Percentiles rank a stretch among this genome's conserved stretches.
Evolutionary conservation across 2,113 vertebrate genomes (phyloP).

Genomic region (Phoxinus phoxinus): DNA sequence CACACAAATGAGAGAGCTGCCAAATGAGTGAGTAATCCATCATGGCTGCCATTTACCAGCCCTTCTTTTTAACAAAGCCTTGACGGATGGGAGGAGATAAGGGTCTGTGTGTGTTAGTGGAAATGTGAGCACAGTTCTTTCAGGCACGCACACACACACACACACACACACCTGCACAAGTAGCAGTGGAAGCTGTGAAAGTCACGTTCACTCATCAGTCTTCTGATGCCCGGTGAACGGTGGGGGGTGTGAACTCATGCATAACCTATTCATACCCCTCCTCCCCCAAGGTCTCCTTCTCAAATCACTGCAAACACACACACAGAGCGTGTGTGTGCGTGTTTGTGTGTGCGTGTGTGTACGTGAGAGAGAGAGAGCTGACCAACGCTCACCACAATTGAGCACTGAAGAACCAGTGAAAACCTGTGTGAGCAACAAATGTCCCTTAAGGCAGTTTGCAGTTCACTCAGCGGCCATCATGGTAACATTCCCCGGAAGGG

Average conservation of each 20-base stretch:
- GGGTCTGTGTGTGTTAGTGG: slow-evolving; percentile 65
- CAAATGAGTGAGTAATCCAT: slow-evolving; percentile 80
- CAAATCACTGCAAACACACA: slow-evolving; percentile 15
- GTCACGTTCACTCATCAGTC: slow-evolving; percentile 40
- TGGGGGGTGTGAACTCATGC: slow-evolving; percentile 13
- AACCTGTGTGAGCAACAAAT: not conserved
- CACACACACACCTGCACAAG: not conserved
- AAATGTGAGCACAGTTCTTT: slow-evolving; percentile 50
- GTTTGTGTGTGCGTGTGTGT: not conserved
- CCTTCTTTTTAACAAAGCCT: slow-evolving; percentile 69
- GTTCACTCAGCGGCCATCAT: slow-evolving; percentile 1
- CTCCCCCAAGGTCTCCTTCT: not conserved
- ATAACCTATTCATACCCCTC: slow-evolving; percentile 26
- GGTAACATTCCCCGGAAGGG: not conserved
- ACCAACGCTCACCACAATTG: not conserved
- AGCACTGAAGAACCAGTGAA: not conserved
- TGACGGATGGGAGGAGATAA: slow-evolving; percentile 75
- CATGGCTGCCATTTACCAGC: slow-evolving; percentile 73
- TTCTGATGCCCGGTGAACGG: slow-evolving; percentile 19
- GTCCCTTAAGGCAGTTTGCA: not conserved
- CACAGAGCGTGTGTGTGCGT: not conserved
- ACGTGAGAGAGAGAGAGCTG: not conserved
- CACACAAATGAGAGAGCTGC: slow-evolving; percentile 68
- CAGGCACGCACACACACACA: not conserved
- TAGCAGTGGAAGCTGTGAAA: slow-evolving; percentile 24